Percentiles rank a stretch among this genome's conserved stretches.
Evolutionary conservation across 2,888 invertebrate species (phyloP).

Genomic region (Marronus borbonicus): DNA sequence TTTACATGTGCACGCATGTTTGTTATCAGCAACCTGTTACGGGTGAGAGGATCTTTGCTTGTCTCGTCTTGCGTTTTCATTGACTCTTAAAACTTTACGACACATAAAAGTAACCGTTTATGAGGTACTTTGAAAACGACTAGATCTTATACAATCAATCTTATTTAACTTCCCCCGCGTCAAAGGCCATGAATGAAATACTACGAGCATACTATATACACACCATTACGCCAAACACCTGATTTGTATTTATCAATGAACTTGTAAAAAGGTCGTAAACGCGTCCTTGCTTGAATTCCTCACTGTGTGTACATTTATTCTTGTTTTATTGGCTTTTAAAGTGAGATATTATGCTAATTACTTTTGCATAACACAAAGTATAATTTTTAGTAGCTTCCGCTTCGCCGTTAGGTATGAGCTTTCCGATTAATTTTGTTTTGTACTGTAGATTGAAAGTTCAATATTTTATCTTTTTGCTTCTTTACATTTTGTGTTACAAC

Average conservation of each 20-base stretch:
- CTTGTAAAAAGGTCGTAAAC: constrained; percentile 41
- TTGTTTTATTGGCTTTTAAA: constrained; percentile 40
- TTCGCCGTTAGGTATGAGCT: not conserved
- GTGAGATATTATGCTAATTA: constrained; percentile 39
- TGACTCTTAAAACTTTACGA: constrained; percentile 71
- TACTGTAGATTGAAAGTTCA: not conserved
- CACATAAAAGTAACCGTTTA: constrained; percentile 71
- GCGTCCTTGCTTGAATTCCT: constrained; percentile 29
- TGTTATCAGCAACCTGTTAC: constrained; percentile 58
- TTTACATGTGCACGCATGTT: constrained; percentile 49
- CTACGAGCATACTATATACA: constrained; percentile 38
- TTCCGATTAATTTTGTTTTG: constrained; percentile 15
- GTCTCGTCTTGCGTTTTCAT: constrained; percentile 68
- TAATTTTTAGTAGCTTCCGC: not conserved
- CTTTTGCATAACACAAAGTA: constrained; percentile 6
- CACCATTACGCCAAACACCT: constrained; percentile 42
- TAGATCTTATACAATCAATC: constrained; percentile 65
- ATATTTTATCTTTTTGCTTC: not conserved
- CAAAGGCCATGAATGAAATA: constrained; percentile 49
- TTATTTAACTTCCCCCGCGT: constrained; percentile 51
- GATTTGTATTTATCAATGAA: constrained; percentile 50
- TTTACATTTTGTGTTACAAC: constrained; percentile 1
- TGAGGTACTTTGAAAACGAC: constrained; percentile 67
- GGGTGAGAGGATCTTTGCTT: constrained; percentile 58
- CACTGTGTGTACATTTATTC: constrained; percentile 21